Base-by-base conservation (phyloP, 2,113 vertebrate genomes). In the Peromyscus maniculatus region DNA sequence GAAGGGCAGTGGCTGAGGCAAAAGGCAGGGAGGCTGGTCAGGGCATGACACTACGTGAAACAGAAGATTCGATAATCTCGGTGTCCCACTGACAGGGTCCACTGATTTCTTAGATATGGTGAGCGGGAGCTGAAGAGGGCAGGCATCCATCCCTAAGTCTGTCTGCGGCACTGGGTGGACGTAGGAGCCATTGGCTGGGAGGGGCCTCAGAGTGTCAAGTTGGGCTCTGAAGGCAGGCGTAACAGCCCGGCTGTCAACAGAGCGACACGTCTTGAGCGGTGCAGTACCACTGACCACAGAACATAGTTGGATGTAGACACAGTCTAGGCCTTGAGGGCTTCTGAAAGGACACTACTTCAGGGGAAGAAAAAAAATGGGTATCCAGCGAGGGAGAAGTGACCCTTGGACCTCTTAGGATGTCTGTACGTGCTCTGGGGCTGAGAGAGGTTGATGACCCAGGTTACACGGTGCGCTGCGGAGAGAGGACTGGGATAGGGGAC, bases 391-490 rank as follows among this genome's bases (percentile, higher is more conserved):
- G 26, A 31, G 17, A 19, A 67, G 46, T 16, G 19, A 10, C 16
- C 1, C 26, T 46, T 28, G 4, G n/a, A 36, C 24, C 83, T 8
- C 10, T 72, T 49, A 4, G 91, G 49, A 43, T 1, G 39, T 36
- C n/a, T 9, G 1, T 0, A 2, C 15, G 17, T 71, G 46, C 22
- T 57, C 67, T 39, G 26, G 28, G 17, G 0, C 15, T 43, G 57
- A 46, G 52, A 72, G 49, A n/a, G 7, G 57, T 11, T 31, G 5
- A 31, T 7, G 15, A 59, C 62, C 55, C 1, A 5, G 59, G 2
- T 3, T 6, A 52, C 88, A 46, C 24, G 13, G 9, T 3, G 2
- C 36, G 62, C 24, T 1, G 3, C 0, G 0, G 7, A 28, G 55
- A 2, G 31, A 6, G 16, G 21, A 4, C 5, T 17, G 46, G 66